These are phyloP conservation scores for Lepidostoma basale DNA, from an alignment of 1,140 invertebrate species.

Conservation along the genomic window DNA sequence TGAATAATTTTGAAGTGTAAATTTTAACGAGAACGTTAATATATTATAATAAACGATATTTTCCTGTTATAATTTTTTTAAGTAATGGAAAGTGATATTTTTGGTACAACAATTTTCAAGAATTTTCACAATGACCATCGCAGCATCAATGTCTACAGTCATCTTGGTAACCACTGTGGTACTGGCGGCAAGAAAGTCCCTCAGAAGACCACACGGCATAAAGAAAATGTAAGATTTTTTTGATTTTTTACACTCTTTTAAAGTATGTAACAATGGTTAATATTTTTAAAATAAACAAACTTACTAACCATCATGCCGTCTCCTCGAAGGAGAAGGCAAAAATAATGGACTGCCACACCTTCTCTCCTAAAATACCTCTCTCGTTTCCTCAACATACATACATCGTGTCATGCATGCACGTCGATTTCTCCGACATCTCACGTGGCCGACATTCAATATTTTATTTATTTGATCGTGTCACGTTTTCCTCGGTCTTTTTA, in stretches of 20 bases:
- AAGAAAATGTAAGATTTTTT: constrained; percentile 5
- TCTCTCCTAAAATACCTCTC: no score
- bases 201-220: neutral
- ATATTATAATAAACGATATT: neutral
- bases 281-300: neutral
- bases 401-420: no score
- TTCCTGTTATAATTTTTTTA: neutral
- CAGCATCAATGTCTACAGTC: neutral
- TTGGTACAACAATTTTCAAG: neutral
- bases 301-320: no score
- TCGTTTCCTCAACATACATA: no score
- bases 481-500: no score
- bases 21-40: neutral
- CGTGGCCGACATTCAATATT: no score
- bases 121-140: neutral
- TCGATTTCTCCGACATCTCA: no score
- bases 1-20: neutral
- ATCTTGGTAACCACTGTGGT: neutral
- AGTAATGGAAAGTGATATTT: neutral
- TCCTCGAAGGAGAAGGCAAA: no score
- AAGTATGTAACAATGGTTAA: neutral
- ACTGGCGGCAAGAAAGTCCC: neutral
- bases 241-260: neutral
- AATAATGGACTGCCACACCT: no score
- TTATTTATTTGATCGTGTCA: no score